These are phyloP conservation scores for Cybosia mesomella DNA, from an alignment of 2,888 invertebrate genomes.

Conservation along the genomic window DNA sequence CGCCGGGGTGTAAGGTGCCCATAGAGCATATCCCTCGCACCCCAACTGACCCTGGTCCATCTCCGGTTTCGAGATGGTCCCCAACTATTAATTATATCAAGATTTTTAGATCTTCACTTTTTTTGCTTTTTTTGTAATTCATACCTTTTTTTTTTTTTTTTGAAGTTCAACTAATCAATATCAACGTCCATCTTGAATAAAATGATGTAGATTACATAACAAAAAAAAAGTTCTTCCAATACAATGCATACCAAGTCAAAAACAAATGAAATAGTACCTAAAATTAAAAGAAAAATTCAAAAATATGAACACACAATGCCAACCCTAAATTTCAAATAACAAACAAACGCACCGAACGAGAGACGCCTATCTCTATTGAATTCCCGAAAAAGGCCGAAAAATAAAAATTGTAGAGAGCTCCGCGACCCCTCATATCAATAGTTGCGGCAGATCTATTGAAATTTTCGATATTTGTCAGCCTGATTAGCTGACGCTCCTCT, in stretches of 20 bases:
- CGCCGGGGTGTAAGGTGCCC: too few relatives aligned
- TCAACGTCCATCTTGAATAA: too few relatives aligned
- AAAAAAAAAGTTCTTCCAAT: too few relatives aligned
- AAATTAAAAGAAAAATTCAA: background rate
- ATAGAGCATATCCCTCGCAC: too few relatives aligned
- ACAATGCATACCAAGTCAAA: background rate
- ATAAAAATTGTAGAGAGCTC: slow-evolving; percentile 65
- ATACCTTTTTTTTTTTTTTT: too few relatives aligned
- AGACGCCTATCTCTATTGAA: slow-evolving; percentile 85
- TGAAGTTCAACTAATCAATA: too few relatives aligned
- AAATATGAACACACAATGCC: slow-evolving; percentile 26
- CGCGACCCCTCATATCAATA: slow-evolving; percentile 73
- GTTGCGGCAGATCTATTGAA: slow-evolving; percentile 76
- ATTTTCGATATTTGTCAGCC: slow-evolving; percentile 82
- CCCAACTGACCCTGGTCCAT: too few relatives aligned
- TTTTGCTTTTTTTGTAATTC: too few relatives aligned
- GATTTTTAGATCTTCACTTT: too few relatives aligned
- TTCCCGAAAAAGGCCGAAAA: slow-evolving; percentile 83
- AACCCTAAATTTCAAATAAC: slow-evolving; percentile 79
- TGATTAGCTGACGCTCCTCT: slow-evolving; percentile 81
- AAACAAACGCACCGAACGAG: slow-evolving; percentile 73
- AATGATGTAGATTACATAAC: too few relatives aligned
- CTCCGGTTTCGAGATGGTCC: too few relatives aligned
- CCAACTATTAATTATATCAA: too few relatives aligned
- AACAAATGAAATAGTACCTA: background rate